A percentile compares a stretch with the other conserved stretches of the same genome.
Conservation (phyloP, 23 tunicate genomes). For the Halocynthia roretzi region DNA sequence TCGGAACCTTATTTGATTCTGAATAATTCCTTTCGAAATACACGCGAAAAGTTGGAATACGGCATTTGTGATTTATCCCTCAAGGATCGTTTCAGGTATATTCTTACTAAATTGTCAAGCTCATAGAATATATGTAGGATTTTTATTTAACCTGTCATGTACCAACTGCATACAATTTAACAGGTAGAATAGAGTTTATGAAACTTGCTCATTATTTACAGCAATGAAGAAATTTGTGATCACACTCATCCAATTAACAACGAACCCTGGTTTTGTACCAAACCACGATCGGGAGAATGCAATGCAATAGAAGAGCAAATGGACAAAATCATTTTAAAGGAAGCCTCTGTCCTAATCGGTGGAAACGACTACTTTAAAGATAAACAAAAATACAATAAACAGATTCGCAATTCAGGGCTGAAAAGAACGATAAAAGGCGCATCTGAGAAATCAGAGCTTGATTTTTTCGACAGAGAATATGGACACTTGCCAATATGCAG, state of each 20-base stretch:
- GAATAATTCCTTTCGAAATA: neutral
- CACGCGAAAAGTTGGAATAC: neutral
- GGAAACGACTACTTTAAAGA: neutral
- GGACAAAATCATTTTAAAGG: neutral
- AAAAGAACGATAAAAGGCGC: neutral
- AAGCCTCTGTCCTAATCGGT: neutral
- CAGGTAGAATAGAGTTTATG: too few relatives aligned
- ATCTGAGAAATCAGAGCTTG: neutral
- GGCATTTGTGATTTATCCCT: neutral
- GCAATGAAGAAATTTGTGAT: constrained; percentile 9
- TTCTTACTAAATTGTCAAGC: neutral
- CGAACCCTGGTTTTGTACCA: constrained; percentile 38
- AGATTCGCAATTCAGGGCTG: neutral
- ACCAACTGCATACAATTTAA: too few relatives aligned
- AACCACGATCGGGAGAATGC: constrained; percentile 37
- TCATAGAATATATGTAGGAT: too few relatives aligned
- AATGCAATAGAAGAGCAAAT: constrained; percentile 4
- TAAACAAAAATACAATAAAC: neutral
- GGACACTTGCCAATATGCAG: neutral
- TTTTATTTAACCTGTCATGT: too few relatives aligned
- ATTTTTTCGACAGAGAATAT: too few relatives aligned
- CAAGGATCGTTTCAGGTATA: neutral
- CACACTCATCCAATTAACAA: constrained; percentile 26
- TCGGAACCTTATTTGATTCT: neutral
- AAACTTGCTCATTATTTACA: neutral